A percentile compares a stretch with the other conserved stretches of the same genome.
phyloP scores from a whole-genome alignment of 2,113 vertebrate species.

The Fukomys damarensis region DNA sequence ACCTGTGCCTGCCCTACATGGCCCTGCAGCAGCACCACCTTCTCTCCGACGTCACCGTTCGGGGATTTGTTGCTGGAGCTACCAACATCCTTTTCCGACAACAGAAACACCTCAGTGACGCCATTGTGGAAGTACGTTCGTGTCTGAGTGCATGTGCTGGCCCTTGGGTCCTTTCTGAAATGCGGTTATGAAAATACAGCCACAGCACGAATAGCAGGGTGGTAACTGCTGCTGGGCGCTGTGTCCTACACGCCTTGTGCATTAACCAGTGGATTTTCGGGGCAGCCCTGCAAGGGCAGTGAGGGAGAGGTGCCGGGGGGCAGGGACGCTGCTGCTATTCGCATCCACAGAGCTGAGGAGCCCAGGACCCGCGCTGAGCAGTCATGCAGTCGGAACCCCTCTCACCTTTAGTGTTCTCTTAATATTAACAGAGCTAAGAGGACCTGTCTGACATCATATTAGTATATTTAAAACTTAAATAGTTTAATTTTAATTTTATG shows the following conservation, averaged over 20 bases:
- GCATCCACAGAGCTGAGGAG: neutral
- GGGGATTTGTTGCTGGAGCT: conserved; percentile 96
- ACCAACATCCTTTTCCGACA: conserved; percentile 98
- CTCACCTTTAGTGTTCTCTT: conserved; percentile 19
- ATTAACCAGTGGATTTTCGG: neutral
- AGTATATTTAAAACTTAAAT: neutral
- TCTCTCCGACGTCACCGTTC: conserved; percentile 94
- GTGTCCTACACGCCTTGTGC: neutral
- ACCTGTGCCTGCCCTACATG: conserved; percentile 98
- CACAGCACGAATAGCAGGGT: neutral
- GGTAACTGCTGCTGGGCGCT: neutral
- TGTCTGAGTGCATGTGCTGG: neutral
- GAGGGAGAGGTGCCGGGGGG: neutral
- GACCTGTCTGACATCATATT: neutral
- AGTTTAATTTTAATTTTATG: neutral
- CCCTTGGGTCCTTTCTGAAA: neutral
- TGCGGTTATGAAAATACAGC: neutral
- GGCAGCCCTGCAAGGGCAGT: neutral
- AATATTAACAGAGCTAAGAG: neutral
- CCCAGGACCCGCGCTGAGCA: no score
- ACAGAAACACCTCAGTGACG: conserved; percentile 97
- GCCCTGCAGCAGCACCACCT: conserved; percentile 98
- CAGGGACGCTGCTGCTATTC: neutral
- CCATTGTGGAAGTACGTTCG: conserved; percentile 92
- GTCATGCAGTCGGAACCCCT: conserved; percentile 9